Evolutionary conservation across 2,888 invertebrate species (phyloP).

Genomic region (Dicyrtoma fusca): DNA sequence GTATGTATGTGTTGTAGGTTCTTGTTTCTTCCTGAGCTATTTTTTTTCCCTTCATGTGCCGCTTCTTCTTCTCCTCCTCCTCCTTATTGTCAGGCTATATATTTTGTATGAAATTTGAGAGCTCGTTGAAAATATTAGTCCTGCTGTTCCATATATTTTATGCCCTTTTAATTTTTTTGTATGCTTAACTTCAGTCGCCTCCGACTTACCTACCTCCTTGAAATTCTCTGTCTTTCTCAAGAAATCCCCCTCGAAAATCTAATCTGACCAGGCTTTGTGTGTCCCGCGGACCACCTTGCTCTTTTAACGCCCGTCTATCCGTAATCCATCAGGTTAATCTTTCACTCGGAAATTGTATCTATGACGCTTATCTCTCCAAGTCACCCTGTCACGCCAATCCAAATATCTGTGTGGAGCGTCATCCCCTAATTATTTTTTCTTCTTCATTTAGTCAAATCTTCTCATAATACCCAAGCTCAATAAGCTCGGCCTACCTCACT

Average conservation of each 20-base stretch:
- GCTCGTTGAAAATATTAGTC: constrained; percentile 26
- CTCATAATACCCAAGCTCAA: no score
- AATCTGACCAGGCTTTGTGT: neutral
- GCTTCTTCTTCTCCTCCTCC: neutral
- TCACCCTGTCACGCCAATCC: neutral
- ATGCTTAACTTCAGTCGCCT: neutral
- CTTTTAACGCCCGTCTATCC: neutral
- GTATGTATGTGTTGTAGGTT: neutral
- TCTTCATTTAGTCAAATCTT: no score
- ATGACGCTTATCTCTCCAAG: neutral
- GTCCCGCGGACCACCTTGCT: neutral
- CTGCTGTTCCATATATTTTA: constrained; percentile 11
- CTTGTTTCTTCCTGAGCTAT: neutral
- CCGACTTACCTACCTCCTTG: constrained; percentile 9
- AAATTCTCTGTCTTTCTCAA: neutral
- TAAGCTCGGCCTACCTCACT: no score
- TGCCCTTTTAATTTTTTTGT: constrained; percentile 16
- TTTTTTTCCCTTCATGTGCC: neutral
- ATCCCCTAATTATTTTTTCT: no score
- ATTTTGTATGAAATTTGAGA: constrained; percentile 28
- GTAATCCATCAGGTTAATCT: no score
- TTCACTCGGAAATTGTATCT: neutral
- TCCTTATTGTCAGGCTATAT: neutral
- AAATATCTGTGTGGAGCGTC: neutral
- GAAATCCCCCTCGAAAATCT: neutral